Conservation (phyloP, 2,113 vertebrate species). For the Scopus umbretta region DNA sequence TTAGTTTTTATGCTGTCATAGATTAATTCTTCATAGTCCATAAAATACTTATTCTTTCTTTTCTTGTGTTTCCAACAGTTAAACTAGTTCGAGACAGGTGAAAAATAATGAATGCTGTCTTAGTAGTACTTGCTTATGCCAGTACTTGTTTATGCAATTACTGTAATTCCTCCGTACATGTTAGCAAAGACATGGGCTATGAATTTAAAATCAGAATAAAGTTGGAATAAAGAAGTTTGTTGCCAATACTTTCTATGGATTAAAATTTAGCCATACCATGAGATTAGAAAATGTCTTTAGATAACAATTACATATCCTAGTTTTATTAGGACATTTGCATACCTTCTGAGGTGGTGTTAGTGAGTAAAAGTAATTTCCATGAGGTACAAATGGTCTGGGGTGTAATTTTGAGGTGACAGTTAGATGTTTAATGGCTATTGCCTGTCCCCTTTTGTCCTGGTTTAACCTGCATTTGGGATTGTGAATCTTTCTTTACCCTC, state of each 20-base stretch:
- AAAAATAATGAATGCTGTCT: not conserved
- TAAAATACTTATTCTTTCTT: not conserved
- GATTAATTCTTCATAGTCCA: not conserved
- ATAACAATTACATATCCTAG: not conserved
- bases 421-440: not conserved
- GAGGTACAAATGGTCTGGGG: not conserved
- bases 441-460: not conserved
- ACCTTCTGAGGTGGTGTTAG: not conserved
- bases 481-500: not conserved
- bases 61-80: not conserved
- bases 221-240: not conserved
- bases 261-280: not conserved
- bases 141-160: not conserved
- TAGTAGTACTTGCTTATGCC: not conserved
- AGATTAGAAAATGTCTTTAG: not conserved
- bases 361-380: not conserved
- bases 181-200: not conserved
- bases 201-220: not conserved
- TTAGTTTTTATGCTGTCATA: not conserved
- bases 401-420: not conserved
- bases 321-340: not conserved
- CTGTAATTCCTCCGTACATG: not conserved
- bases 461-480: not conserved
- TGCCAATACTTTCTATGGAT: not conserved
- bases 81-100: not conserved